Base-by-base conservation (phyloP, 2,113 vertebrate genomes). In the Lophura nycthemera region DNA sequence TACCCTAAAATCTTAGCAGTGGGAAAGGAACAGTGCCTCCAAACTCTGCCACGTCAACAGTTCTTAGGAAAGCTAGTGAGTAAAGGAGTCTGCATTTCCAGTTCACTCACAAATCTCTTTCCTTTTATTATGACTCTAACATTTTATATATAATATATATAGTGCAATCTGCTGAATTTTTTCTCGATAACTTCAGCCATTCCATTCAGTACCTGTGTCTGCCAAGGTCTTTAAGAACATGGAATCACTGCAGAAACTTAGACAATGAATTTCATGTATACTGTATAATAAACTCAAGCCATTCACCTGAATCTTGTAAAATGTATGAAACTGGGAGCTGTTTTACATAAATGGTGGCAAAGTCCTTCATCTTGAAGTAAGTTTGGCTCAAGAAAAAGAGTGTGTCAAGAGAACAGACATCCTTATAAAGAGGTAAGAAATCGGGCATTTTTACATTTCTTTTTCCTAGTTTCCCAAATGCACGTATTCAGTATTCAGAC, bases 381-480 rank as follows among this genome's bases (percentile, higher is more conserved):
- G 57, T 7, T 72, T 90, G 16, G 8, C 36, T 90, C 52, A 78
- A 81, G 40, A 52, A 70, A 40, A 40, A 29, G 22, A 77, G 20
- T 36, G 30, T 48, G 48, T 27, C 32, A 70, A 72, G 18, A 69
- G 27, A 83, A 65, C 15, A 88, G 86, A 57, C n/a, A 57, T 21
- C 24, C 13, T 86, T 42, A 74, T 13, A 83, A 92, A 57, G 36
- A 78, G 18, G 52, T 61, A 88, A 92, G 60, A 86, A 95, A 52
- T 75, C 43, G 87, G 77, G 42, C 14, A 27, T 69, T 79, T 71
- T 81, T 69, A 65, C 30, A 69, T 67, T 83, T 20, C 74, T 88
- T 95, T 94, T 93, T 57, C 52, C 48, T 85, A n/a, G 48, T 90
- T 81, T 88, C n/a, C 45, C 43, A 91, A 92, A 75, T 29, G 66